Conservation (phyloP, 2,797 vertebrate species). For the Sandelia bainsii region DNA sequence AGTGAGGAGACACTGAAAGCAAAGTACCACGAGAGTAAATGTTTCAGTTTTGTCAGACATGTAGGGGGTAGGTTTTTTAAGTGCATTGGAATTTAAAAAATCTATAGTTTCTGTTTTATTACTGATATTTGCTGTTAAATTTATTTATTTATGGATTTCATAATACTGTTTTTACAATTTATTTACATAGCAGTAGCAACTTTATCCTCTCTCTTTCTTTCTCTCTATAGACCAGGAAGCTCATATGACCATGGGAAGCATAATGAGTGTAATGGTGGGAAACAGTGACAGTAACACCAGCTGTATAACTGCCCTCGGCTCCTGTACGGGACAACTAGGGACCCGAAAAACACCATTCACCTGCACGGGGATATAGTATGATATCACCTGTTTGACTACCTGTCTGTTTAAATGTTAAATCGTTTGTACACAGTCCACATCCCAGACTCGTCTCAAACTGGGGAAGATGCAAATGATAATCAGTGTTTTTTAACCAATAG, state of each 20-base stretch:
- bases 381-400: background rate
- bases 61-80: no score
- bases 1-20: no score
- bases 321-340: constrained; percentile 72
- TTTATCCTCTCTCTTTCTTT: background rate
- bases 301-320: constrained; percentile 83
- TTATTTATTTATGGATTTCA: background rate
- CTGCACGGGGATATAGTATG: constrained; percentile 82
- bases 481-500: no score
- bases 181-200: no score
- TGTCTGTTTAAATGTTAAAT: background rate
- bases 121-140: background rate
- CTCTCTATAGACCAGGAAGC: constrained; percentile 63
- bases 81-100: background rate
- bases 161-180: background rate
- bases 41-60: no score
- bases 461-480: no score
- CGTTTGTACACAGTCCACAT: no score
- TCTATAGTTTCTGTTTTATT: background rate
- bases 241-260: constrained; percentile 77
- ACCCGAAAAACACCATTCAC: constrained; percentile 83
- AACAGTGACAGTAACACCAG: constrained; percentile 84
- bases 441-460: background rate
- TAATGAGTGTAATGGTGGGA: constrained; percentile 70
- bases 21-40: no score